Evolutionary conservation across 2,888 invertebrate species (phyloP).

Genomic region (Cerastoderma edule): DNA sequence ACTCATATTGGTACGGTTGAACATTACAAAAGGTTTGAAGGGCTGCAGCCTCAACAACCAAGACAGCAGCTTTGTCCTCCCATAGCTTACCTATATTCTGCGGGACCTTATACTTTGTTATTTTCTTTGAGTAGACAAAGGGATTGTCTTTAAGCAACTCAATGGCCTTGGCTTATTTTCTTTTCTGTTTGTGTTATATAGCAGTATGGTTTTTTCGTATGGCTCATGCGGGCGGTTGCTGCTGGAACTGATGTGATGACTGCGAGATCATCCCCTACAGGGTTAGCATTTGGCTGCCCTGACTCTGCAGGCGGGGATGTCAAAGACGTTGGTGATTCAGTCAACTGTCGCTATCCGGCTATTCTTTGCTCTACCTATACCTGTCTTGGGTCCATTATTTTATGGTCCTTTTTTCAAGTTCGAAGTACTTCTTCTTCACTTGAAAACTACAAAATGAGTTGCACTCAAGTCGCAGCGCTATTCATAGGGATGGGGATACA

Average conservation of each 20-base stretch:
- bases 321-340: constrained; percentile 39
- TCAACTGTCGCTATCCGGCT: constrained; percentile 45
- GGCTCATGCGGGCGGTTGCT: constrained; percentile 31
- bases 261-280: no score
- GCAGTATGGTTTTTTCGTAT: constrained; percentile 44
- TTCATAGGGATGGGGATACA: no score
- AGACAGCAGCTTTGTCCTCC: constrained; percentile 27
- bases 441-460: constrained; percentile 15
- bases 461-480: no score
- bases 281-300: constrained; percentile 47
- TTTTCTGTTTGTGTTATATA: constrained; percentile 49
- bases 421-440: constrained; percentile 26
- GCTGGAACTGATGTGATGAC: constrained; percentile 23
- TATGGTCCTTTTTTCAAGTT: constrained; percentile 20
- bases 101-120: constrained; percentile 27
- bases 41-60: constrained; percentile 22
- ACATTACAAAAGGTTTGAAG: constrained; percentile 31
- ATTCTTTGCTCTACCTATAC: constrained; percentile 44
- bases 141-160: constrained; percentile 38
- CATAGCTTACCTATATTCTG: constrained; percentile 24
- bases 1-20: constrained; percentile 34
- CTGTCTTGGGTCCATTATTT: no score
- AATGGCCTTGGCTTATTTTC: constrained; percentile 43
- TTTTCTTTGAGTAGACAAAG: no score
- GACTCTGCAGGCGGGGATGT: constrained; percentile 43